Conservation (phyloP, 2,888 invertebrate species). For the Leptopilina syphax region DNA sequence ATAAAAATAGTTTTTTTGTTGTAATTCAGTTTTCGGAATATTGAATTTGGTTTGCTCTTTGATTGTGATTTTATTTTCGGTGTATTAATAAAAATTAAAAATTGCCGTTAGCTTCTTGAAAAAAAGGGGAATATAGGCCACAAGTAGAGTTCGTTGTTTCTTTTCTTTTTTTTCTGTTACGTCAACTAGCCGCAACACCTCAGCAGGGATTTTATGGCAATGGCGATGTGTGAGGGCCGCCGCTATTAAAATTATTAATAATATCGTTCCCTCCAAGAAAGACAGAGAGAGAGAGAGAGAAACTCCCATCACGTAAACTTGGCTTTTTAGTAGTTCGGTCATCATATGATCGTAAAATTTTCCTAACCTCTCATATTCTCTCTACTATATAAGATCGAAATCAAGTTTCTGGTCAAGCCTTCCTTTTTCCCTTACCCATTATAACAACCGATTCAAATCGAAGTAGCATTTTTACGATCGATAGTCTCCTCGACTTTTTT, state of each 20-base stretch:
- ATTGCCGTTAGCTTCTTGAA: constrained; percentile 21
- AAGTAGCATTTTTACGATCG: constrained; percentile 49
- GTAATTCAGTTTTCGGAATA: no score
- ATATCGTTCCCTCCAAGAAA: constrained; percentile 58
- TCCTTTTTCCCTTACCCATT: background rate
- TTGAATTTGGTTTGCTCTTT: no score
- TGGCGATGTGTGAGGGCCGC: constrained; percentile 48
- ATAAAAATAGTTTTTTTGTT: no score
- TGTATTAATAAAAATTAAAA: background rate
- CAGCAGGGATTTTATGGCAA: constrained; percentile 63
- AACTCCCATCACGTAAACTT: constrained; percentile 62
- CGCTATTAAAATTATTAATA: constrained; percentile 68
- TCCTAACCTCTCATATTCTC: constrained; percentile 53
- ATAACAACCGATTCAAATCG: constrained; percentile 41
- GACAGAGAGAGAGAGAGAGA: no score
- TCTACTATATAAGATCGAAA: background rate
- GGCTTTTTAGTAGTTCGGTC: constrained; percentile 61
- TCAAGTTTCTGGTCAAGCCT: background rate
- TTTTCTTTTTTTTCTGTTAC: background rate
- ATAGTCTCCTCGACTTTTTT: constrained; percentile 24
- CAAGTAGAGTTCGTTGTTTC: constrained; percentile 32
- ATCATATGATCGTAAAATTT: constrained; percentile 65
- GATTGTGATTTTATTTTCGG: constrained; percentile 3
- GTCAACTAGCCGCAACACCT: constrained; percentile 55
- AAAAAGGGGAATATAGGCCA: constrained; percentile 32